Base-by-base conservation (phyloP, 2,888 invertebrate species). In the Nephrocerus scutellatus region DNA sequence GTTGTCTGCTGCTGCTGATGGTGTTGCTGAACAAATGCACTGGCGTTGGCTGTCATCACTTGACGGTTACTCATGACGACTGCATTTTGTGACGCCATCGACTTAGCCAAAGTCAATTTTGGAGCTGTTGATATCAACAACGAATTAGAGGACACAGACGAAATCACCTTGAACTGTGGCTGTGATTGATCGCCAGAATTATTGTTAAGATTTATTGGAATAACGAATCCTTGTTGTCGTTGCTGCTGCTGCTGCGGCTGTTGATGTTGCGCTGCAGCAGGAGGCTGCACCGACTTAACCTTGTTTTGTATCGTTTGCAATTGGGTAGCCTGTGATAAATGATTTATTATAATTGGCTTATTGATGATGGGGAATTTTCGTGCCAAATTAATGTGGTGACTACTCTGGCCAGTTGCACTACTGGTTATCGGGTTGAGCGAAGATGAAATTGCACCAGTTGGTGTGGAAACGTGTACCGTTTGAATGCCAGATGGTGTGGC, bases 401-500 rank as follows among this genome's bases (percentile, higher is more conserved):
- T n/a, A n/a, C n/a, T n/a, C n/a, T n/a, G n/a, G n/a, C n/a, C n/a
- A n/a, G n/a, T n/a, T n/a, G n/a, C n/a, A n/a, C n/a, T n/a, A n/a
- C n/a, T n/a, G n/a, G n/a, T n/a, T n/a, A n/a, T n/a, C n/a, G n/a
- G n/a, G n/a, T n/a, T n/a, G n/a, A n/a, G n/a, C 10, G 52, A 34
- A 3, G 44, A n/a, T 10, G 42, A 18, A 10, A 39, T 26, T n/a
- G 46, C 35, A 13, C 35, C 15, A 31, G 51, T 39, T 14, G 46
- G 33, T 6, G 50, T 50, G 4, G 67, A 60, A 12, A 66, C 60
- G 45, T 67, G 67, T 2, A 66, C 66, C 2, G 66, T 65, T 50
- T 68, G 68, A 6, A 67, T 43, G 15, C 66, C 66, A 19, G 53
- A 56, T 3, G 66, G 60, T 10, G 66, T 66, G 8, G 67, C 59